These are phyloP conservation scores for Papilio polyxenes DNA, from an alignment of 1,140 invertebrate species.

Conservation along the genomic window DNA sequence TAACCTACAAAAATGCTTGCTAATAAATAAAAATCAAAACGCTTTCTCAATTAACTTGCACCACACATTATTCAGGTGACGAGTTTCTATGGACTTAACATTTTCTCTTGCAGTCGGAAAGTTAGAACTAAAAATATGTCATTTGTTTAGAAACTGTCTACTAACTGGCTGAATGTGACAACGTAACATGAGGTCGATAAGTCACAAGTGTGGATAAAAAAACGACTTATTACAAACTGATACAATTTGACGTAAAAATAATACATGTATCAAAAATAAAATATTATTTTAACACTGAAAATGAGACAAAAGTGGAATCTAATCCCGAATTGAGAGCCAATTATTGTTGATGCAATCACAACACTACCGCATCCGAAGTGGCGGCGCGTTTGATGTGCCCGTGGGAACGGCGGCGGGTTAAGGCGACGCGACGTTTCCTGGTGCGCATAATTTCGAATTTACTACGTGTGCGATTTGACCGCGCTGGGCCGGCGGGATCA, in stretches of 20 bases:
- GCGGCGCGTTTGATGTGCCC: conserved; percentile 27
- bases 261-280: background rate
- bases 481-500: background rate
- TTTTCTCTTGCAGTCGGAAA: conserved; percentile 17
- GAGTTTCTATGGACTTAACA: conserved; percentile 7
- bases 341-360: background rate
- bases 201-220: background rate
- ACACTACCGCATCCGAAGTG: background rate
- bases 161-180: background rate
- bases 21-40: background rate
- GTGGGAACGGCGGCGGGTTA: conserved; percentile 28
- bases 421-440: conserved; percentile 34
- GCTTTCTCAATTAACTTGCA: background rate
- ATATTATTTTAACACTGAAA: background rate
- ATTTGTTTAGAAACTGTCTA: conserved; percentile 10
- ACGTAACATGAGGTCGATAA: background rate
- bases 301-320: background rate
- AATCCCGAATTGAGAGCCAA: background rate
- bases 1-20: too few species aligned
- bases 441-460: conserved; percentile 30
- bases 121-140: conserved; percentile 4
- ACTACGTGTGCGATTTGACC: conserved; percentile 37
- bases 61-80: background rate
- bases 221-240: background rate
- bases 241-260: background rate